Base-by-base conservation (phyloP, 2,113 vertebrate genomes). In the Onychostruthus taczanowskii region DNA sequence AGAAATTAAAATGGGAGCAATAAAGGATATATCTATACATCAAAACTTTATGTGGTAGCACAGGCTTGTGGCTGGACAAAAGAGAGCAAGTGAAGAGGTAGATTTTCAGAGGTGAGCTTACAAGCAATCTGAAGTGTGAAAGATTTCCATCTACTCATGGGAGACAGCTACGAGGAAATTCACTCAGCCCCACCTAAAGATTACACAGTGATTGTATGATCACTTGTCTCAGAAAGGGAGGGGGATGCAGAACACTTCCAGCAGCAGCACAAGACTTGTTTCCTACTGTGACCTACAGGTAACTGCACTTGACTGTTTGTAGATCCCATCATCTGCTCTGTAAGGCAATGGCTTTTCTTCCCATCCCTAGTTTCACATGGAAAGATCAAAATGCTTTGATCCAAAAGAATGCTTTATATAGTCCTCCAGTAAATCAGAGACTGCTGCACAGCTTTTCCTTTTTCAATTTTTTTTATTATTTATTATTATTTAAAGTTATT, bases 281-380 rank as follows among this genome's bases (percentile, higher is more conserved):
- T 93, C 89, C 90, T 27, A 37, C 75, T 4, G 3, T 78, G 86
- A 96, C 84, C 78, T 66, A 37, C 66, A 89, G 90, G 62, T 86
- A 66, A 56, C 84, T 74, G 63, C 3, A 4, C 50, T 21, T 44
- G 28, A 16, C 27, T 76, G 19, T 31, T 83, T 15, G 10, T 52
- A 50, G 75, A 43, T 78, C 58, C 67, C 63, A 35, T 41, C 66
- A 62, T 67, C 86, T 91, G 68, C 62, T 87, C 58, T 33, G 27
- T 26, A 58, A 85, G 44, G 46, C 43, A 83, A 37, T 4, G 61
- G 27, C 70, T 77, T 46, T 58, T 80, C 23, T 81, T 93, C 47
- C 62, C 0, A 0, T 53, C 46, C 61, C 33, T 46, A 0, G 22
- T 53, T 95, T 86, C 88, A 75, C 33, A 74, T 21, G 26, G 56